Evolutionary conservation across 2,797 vertebrate genomes (phyloP).

Genomic region (Melanotaenia nigrans): DNA sequence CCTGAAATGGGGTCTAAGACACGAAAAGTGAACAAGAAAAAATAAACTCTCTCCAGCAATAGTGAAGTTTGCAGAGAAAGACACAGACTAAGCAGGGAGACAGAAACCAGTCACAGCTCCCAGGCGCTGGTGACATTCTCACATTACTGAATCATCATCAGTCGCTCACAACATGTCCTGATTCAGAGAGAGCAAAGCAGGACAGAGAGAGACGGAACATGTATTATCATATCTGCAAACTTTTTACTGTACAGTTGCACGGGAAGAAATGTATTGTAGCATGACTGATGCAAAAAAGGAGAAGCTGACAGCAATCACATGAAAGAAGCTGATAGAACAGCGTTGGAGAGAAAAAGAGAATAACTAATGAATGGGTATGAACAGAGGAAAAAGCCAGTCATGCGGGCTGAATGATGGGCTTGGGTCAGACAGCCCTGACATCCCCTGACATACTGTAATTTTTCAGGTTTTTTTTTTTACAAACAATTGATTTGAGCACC

Average conservation of each 20-base stretch:
- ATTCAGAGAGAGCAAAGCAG: conserved; percentile 56
- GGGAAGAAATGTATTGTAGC: conserved; percentile 9
- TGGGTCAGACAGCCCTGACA: conserved; percentile 42
- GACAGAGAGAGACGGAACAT: conserved; percentile 40
- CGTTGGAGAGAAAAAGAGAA: conserved; percentile 17
- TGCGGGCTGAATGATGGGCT: conserved; percentile 50
- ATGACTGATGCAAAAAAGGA: conserved; percentile 10
- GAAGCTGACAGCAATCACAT: conserved; percentile 29
- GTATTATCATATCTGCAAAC: conserved; percentile 31
- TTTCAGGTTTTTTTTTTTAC: conserved; percentile 43
- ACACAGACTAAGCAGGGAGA: conserved; percentile 53
- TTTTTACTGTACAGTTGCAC: conserved; percentile 20
- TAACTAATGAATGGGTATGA: conserved; percentile 61
- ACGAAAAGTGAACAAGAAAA: conserved; percentile 18
- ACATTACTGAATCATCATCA: conserved; percentile 78
- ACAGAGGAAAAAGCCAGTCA: conserved; percentile 57
- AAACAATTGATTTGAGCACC: conserved; percentile 75
- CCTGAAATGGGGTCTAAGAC: conserved; percentile 8
- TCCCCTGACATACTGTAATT: conserved; percentile 61
- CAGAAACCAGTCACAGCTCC: conserved; percentile 69
- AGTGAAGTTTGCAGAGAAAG: conserved; percentile 41
- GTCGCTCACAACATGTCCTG: conserved; percentile 69
- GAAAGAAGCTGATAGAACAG: conserved; percentile 15
- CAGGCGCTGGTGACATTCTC: conserved; percentile 79
- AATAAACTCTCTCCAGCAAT: conserved; percentile 27